Evolutionary conservation across 2,113 vertebrate species (phyloP).

Genomic region (Varanus komodoensis): DNA sequence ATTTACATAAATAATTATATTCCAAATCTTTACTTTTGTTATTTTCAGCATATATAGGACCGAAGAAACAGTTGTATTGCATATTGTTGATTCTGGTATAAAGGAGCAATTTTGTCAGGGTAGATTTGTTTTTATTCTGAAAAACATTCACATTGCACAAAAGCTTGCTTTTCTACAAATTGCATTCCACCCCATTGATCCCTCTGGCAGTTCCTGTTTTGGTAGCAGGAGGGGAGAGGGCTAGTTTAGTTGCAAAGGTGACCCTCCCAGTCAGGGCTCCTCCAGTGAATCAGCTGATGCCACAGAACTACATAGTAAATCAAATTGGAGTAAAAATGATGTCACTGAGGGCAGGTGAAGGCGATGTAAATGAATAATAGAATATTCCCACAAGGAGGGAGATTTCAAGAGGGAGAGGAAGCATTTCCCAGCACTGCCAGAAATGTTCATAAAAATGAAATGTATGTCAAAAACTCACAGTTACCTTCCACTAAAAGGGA

Average conservation of each 20-base stretch:
- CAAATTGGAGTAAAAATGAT: neutral
- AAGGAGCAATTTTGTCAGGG: neutral
- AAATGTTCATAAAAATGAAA: neutral
- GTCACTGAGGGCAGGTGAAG: too few species aligned
- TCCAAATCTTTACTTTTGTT: neutral
- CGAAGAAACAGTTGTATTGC: neutral
- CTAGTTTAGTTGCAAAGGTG: neutral
- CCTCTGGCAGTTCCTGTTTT: neutral
- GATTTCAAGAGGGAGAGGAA: too few species aligned
- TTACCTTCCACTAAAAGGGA: neutral
- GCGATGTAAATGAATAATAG: neutral
- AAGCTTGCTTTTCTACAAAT: neutral
- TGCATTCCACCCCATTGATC: neutral
- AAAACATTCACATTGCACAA: neutral
- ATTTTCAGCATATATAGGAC: neutral
- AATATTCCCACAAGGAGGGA: neutral
- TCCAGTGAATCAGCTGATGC: neutral
- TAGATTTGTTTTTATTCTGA: neutral
- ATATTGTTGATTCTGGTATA: neutral
- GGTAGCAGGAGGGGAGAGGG: neutral
- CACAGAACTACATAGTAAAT: neutral
- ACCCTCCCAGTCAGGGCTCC: neutral
- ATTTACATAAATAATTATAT: neutral
- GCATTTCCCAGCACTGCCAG: neutral
- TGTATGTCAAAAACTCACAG: neutral